phyloP scores from a whole-genome alignment of 2,797 vertebrate species.

The Aldrovandia affinis region DNA sequence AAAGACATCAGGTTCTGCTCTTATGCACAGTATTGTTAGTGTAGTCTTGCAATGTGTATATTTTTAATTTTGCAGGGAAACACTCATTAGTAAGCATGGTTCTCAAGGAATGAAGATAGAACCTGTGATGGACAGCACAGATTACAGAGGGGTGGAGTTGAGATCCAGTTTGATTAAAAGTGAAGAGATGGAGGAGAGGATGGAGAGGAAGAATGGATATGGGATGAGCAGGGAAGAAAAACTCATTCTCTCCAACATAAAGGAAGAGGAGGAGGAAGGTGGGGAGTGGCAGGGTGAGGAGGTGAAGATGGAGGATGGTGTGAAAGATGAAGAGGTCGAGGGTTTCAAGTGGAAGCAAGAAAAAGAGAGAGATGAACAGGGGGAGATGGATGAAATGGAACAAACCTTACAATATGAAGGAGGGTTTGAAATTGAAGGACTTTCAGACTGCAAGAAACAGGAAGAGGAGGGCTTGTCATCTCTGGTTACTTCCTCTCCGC shows the following conservation, averaged over 20 bases:
- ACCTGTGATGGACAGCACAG: no score
- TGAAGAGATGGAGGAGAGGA: background rate
- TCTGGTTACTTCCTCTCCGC: background rate
- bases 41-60: no score
- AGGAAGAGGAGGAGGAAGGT: conserved; percentile 14
- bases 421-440: background rate
- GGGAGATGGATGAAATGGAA: background rate
- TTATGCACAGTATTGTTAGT: no score
- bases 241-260: background rate
- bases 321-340: background rate
- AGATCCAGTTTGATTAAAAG: no score
- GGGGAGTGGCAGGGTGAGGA: background rate
- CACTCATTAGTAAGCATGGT: no score
- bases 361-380: background rate
- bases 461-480: background rate
- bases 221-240: background rate
- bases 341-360: background rate
- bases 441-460: background rate
- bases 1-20: no score
- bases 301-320: background rate
- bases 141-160: no score
- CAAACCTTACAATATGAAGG: background rate
- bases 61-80: no score
- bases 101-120: no score
- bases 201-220: background rate